These are phyloP conservation scores for Loris lydekkerianus DNA, from an alignment of 2,797 vertebrate species.

Conservation along the genomic window DNA sequence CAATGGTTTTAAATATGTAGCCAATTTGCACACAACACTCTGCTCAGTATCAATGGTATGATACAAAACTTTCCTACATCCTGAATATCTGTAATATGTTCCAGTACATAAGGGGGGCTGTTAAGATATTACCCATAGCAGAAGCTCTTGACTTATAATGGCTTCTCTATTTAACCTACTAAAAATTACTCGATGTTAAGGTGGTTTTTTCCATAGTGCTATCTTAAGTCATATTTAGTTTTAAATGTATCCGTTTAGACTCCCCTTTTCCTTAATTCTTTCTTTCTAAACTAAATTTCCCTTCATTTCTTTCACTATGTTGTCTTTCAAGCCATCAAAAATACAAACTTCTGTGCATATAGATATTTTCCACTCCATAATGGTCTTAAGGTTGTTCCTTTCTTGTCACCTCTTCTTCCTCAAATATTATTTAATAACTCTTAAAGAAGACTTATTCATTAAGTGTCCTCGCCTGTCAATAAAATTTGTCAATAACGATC, in stretches of 20 bases:
- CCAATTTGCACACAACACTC: background rate
- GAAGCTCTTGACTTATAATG: background rate
- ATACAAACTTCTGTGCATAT: background rate
- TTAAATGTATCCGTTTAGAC: background rate
- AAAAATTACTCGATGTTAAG: background rate
- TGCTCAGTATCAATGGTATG: background rate
- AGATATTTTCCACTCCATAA: background rate
- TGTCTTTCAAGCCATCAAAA: background rate
- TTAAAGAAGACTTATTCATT: background rate
- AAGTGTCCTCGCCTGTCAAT: background rate
- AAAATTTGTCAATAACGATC: background rate
- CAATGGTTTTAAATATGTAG: conserved; percentile 7
- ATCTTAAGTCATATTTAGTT: background rate
- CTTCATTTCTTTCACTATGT: background rate
- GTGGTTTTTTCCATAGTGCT: background rate
- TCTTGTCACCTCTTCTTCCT: background rate
- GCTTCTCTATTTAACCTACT: background rate
- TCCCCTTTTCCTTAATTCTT: background rate
- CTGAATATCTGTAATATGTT: background rate
- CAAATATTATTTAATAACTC: background rate
- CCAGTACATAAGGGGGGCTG: background rate
- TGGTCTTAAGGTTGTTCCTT: background rate
- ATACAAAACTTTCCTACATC: background rate
- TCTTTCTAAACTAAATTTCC: background rate
- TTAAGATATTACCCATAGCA: background rate